These are phyloP conservation scores for Paedocypris sp. DNA, from an alignment of 2,113 vertebrate genomes.

Conservation along the genomic window DNA sequence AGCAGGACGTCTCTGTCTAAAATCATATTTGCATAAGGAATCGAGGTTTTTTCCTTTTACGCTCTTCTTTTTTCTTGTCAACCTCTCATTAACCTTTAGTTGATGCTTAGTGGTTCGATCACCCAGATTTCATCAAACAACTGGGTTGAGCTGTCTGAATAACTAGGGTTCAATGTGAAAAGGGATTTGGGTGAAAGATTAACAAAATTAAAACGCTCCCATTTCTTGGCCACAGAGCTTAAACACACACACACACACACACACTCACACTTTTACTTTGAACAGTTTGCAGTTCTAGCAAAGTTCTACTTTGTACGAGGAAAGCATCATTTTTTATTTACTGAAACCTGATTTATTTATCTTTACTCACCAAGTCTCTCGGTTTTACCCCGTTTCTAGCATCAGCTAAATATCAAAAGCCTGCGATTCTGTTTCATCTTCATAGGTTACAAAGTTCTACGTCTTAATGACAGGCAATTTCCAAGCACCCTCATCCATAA, in stretches of 20 bases:
- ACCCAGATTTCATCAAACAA: slow-evolving; percentile 47
- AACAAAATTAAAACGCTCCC: not conserved
- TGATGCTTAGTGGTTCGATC: slow-evolving; percentile 51
- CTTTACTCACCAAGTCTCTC: not conserved
- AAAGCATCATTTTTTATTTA: slow-evolving; percentile 9
- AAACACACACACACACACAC: not conserved
- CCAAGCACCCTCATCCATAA: not conserved
- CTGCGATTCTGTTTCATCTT: slow-evolving; percentile 13
- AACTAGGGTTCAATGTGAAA: too few species aligned
- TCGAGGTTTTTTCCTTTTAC: slow-evolving; percentile 44
- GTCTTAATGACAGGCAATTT: slow-evolving; percentile 13
- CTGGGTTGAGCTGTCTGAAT: slow-evolving; percentile 4
- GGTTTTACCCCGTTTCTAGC: not conserved
- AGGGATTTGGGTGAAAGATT: too few species aligned
- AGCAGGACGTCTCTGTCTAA: slow-evolving; percentile 23
- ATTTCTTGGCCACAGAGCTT: not conserved
- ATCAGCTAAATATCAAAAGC: slow-evolving; percentile 11
- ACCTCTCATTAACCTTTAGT: slow-evolving; percentile 67
- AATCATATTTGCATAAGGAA: slow-evolving; percentile 54
- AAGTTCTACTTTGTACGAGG: slow-evolving; percentile 6
- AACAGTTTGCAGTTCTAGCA: not conserved
- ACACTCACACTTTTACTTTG: not conserved
- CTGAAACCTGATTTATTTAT: slow-evolving; percentile 18
- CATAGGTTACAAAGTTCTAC: not conserved
- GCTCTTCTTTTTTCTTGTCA: slow-evolving; percentile 50